Evolutionary conservation across 2,797 vertebrate genomes (phyloP).

Genomic region (Aphelocoma californica): DNA sequence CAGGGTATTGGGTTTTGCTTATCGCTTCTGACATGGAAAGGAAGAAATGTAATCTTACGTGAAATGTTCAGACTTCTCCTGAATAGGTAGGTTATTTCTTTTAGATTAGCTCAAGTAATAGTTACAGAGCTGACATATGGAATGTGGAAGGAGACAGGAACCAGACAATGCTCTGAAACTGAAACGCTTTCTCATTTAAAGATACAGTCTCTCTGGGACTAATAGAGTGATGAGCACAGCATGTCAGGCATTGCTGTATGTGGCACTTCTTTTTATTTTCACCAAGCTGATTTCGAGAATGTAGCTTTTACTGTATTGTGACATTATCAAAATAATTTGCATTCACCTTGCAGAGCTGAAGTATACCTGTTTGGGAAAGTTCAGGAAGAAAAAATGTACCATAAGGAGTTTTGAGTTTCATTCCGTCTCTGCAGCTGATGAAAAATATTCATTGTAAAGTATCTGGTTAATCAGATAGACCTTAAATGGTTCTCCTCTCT

Average conservation of each 20-base stretch:
- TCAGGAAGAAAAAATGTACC: not conserved
- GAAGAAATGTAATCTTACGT: constrained; percentile 61
- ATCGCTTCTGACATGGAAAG: constrained; percentile 58
- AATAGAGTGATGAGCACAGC: not conserved
- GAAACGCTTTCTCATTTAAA: not conserved
- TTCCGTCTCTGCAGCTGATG: not conserved
- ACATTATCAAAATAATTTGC: not conserved
- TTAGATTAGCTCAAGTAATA: constrained; percentile 51
- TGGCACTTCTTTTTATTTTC: constrained; percentile 18
- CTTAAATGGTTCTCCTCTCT: not conserved
- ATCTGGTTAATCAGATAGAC: not conserved
- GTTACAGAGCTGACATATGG: not conserved
- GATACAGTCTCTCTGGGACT: not conserved
- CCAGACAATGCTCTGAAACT: constrained; percentile 28
- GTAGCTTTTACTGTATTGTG: not conserved
- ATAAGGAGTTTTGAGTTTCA: not conserved
- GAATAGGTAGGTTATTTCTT: constrained; percentile 51
- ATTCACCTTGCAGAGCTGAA: not conserved
- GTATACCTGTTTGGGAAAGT: not conserved
- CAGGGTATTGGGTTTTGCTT: constrained; percentile 64
- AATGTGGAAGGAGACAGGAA: constrained; percentile 43
- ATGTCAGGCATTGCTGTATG: not conserved
- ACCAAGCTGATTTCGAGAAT: not conserved
- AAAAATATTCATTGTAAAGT: not conserved
- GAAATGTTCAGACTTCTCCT: constrained; percentile 59